These are phyloP conservation scores for Lasioglossum zephyrum DNA, from an alignment of 2,888 invertebrate species.

Conservation along the genomic window DNA sequence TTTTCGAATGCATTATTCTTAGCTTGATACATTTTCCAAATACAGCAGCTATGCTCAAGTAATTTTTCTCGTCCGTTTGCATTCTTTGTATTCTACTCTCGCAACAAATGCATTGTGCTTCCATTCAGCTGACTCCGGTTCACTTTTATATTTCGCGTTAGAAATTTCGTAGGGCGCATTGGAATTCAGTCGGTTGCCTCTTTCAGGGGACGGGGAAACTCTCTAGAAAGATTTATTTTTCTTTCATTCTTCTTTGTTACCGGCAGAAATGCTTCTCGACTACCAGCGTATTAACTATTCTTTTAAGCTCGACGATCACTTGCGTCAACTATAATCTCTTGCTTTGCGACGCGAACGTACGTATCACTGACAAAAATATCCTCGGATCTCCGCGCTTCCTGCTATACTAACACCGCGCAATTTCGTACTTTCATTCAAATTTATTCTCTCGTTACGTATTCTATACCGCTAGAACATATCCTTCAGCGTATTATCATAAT, in stretches of 20 bases:
- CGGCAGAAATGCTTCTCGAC: conserved; percentile 12
- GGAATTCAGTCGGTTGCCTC: conserved; percentile 16
- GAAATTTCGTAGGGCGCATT: conserved; percentile 18
- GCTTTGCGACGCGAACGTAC: neutral
- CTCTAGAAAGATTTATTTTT: conserved; percentile 25
- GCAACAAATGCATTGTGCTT: conserved; percentile 10
- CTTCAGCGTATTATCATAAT: neutral
- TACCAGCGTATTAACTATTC: conserved; percentile 25
- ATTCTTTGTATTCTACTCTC: neutral
- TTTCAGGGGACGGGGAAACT: neutral
- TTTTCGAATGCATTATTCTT: neutral
- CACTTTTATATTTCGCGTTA: conserved; percentile 9
- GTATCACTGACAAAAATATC: neutral
- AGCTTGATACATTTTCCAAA: neutral
- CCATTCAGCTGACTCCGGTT: conserved; percentile 5
- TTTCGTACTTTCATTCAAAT: conserved; percentile 35
- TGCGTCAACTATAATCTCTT: neutral
- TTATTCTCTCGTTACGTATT: conserved; percentile 34
- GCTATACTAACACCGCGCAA: neutral
- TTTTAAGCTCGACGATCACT: neutral
- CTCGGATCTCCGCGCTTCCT: neutral
- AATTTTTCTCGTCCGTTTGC: conserved; percentile 1
- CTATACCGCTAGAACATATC: neutral
- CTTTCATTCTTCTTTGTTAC: conserved; percentile 2
- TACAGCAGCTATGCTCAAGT: neutral